Base-by-base conservation (phyloP, 2,113 vertebrate genomes). In the Eonycteris spelaea region DNA sequence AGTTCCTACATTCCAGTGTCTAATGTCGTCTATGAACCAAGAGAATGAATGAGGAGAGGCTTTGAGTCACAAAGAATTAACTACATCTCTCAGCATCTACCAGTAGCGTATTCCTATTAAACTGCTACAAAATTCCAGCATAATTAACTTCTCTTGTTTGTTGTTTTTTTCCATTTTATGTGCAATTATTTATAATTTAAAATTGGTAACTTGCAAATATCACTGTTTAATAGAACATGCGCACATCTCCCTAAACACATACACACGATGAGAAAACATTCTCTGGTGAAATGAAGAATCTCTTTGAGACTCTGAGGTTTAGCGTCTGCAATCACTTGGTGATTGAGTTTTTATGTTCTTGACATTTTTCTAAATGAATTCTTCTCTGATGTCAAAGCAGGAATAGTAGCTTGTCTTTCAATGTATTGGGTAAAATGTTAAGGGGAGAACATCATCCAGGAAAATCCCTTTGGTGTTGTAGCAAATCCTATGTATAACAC, bases 311-410 rank as follows among this genome's bases (percentile, higher is more conserved):
- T 93, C 10, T 92, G 70, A 87, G 48, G 22, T 65, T 80, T 63
- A 68, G 48, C 45, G 19, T 78, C n/a, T 80, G 2, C 77, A 85
- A 93, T 93, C 88, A 70, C 63, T 93, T 78, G 77, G 59, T 94
- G 71, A 97, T 59, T 80, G 92, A 93, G 38, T 86, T 96, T 95
- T 96, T 92, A 82, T 59, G 59, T 91, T 91, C 53, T 91, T 96
- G 91, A 96, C 82, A 89, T 91, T 77, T 93, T 96, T 94, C 48
- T 95, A 90, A 96, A 87, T 87, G 48, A 91, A 74, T 94, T 90
- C 79, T 92, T 83, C 65, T 83, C 30, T 94, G 82, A 73, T 78
- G 40, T 94, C 80, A 91, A 88, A 79, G 43, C 18, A 84, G 45
- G 28, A 94, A 55, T 43, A 28, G 71, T 89, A 45, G 16, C n/a